Base-by-base conservation (phyloP, 1,140 invertebrate species). In the Elymnias hypermnestra region DNA sequence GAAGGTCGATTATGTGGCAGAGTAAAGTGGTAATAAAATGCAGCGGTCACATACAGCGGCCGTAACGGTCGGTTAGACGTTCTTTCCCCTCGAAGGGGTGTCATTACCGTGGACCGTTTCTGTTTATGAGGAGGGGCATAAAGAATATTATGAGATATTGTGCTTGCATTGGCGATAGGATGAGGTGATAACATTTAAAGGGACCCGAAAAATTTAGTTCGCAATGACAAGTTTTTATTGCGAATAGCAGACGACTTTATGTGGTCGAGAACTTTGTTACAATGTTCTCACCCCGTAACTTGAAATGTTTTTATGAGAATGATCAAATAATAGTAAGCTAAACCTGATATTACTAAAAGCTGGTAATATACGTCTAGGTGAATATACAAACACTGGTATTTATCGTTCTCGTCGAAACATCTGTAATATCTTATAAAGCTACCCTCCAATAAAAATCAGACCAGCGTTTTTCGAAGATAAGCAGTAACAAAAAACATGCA, bases 21-120 rank as follows among this genome's bases (percentile, higher is more conserved):
- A 70, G 76, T 82, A 75, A 82, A 84, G 77, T 81, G 81, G 81
- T 82, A 69, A 84, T 84, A 84, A 84, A 84, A 84, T 82, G 77
- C 81, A 84, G 81, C 81, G 81, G 81, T 79, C 77, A 84, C 81
- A 84, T 82, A 82, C 73, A 65, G 54, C 59, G 71, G 63, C 63
- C 79, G 66, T 76, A 82, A 82, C 75, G 72, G 77, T 52, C 75
- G 72, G 75, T 76, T 77, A 72, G 75, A 43, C 63, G 68, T 67
- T 53, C 63, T 66, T 63, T 66, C 70, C 65, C 68, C 72, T 68
- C 71, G 53, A 53, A 54, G 49, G 61, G 63, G 61, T 61, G 75
- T 79, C 79, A 78, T 83, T 83, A 83, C 73, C 61, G 58, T 55
- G 63, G 65, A 63, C 64, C 76, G 74, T 74, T 77, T 77, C 51